phyloP scores from a whole-genome alignment of 2,113 vertebrate genomes.

The Sinocyclocheilus anshuiensis region DNA sequence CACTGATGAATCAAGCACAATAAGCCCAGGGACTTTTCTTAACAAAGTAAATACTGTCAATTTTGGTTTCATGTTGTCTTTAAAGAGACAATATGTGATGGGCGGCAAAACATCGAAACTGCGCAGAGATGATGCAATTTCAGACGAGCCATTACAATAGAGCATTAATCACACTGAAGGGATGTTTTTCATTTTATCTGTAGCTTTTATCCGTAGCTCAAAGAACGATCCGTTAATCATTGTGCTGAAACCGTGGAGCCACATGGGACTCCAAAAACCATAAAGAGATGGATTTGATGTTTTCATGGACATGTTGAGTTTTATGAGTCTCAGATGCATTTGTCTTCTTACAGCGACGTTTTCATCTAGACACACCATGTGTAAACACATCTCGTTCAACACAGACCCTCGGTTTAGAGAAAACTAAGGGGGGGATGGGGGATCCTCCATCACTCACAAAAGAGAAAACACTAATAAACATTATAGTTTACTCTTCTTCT shows the following conservation, averaged over 20 bases:
- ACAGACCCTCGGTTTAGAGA: background rate
- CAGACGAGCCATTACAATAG: constrained; percentile 5
- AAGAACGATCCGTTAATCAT: constrained; percentile 10
- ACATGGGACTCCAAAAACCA: background rate
- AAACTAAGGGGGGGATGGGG: background rate
- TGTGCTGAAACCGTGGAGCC: background rate
- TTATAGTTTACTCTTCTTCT: background rate
- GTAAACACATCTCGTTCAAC: background rate
- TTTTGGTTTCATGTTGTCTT: background rate
- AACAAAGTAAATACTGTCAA: background rate
- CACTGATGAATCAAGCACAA: background rate
- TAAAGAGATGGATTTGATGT: background rate
- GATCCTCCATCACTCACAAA: no score
- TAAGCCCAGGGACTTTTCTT: background rate
- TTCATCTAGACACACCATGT: constrained; percentile 1
- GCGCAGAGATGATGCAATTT: background rate
- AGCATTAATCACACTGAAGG: constrained; percentile 2
- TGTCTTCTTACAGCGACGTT: background rate
- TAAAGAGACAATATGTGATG: background rate
- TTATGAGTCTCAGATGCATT: constrained; percentile 7
- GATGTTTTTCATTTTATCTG: constrained; percentile 7
- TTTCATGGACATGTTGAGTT: constrained; percentile 13
- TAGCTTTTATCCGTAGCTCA: background rate
- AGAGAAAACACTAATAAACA: background rate
- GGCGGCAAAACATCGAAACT: background rate